Percentiles rank a stretch among this genome's conserved stretches.
Evolutionary conservation across 2,888 invertebrate genomes (phyloP).

Genomic region (Thera obeliscata): DNA sequence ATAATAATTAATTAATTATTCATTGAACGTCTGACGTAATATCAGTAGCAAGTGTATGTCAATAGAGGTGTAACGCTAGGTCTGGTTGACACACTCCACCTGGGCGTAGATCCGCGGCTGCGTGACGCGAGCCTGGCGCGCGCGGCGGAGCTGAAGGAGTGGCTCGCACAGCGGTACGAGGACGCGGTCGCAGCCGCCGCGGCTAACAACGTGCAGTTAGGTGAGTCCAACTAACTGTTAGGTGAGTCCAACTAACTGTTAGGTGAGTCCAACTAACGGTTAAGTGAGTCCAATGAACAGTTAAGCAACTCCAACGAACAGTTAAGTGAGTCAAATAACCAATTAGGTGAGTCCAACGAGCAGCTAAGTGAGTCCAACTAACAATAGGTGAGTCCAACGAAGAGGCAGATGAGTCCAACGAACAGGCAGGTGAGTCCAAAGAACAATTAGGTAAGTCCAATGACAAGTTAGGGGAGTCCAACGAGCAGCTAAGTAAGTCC

Average conservation of each 20-base stretch:
- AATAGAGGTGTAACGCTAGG: conserved; percentile 53
- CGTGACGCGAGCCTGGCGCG: conserved; percentile 89
- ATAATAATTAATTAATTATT: no score
- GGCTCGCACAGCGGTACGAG: conserved; percentile 93
- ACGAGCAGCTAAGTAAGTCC: conserved; percentile 59
- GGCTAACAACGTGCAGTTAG: conserved; percentile 58
- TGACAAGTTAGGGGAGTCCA: conserved; percentile 26
- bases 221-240: conserved; percentile 48
- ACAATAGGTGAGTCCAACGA: not conserved
- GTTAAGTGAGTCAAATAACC: not conserved
- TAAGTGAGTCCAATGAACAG: not conserved
- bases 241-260: not conserved
- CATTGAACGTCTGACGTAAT: no score
- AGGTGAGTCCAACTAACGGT: not conserved
- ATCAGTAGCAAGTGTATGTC: conserved; percentile 8
- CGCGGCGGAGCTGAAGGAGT: conserved; percentile 88
- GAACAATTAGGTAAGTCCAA: not conserved
- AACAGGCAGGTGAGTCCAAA: no score
- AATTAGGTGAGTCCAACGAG: conserved; percentile 41
- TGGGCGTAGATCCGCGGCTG: conserved; percentile 90
- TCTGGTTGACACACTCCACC: conserved; percentile 60
- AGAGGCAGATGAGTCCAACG: conserved; percentile 55
- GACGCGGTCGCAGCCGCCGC: conserved; percentile 93
- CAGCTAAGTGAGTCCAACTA: conserved; percentile 56
- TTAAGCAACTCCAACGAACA: not conserved